Conservation (phyloP, 2,888 invertebrate genomes). For the Lasioglossum figueresi region DNA sequence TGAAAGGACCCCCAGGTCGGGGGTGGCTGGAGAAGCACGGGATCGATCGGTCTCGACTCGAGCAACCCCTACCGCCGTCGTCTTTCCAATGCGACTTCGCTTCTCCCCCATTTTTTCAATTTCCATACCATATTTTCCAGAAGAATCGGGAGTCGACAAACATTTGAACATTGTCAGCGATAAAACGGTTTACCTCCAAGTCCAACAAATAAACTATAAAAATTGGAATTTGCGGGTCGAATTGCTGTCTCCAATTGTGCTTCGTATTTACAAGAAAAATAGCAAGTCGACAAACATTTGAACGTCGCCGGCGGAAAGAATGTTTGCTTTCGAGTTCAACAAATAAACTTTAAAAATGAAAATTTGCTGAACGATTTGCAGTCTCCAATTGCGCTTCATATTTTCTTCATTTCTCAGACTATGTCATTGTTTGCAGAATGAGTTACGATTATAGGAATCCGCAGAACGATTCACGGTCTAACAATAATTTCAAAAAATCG, state of each 20-base stretch:
- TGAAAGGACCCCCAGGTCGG: slow-evolving; percentile 57
- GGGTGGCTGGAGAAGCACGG: slow-evolving; percentile 55
- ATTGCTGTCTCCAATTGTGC: background rate
- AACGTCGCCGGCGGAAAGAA: background rate
- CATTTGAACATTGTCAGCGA: background rate
- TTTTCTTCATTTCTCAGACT: no score
- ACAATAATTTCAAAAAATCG: background rate
- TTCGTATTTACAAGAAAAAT: slow-evolving; percentile 3
- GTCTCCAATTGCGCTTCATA: background rate
- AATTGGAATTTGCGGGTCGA: background rate
- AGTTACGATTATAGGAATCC: background rate
- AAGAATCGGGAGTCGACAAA: slow-evolving; percentile 5
- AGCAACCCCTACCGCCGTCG: slow-evolving; percentile 58
- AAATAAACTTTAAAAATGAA: background rate
- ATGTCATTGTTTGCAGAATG: background rate
- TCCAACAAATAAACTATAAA: background rate
- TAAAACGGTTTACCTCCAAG: background rate
- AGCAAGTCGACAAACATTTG: slow-evolving; percentile 1
- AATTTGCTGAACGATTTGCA: background rate
- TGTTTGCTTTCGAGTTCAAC: background rate
- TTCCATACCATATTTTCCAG: slow-evolving; percentile 26
- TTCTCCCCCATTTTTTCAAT: slow-evolving; percentile 33
- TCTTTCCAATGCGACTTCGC: slow-evolving; percentile 57
- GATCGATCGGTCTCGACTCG: slow-evolving; percentile 67
- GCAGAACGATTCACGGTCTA: background rate